Evolutionary conservation across 2,113 vertebrate species (phyloP), one percentile per base, ranked within the genome.

Genomic region (Psophia crepitans): DNA sequence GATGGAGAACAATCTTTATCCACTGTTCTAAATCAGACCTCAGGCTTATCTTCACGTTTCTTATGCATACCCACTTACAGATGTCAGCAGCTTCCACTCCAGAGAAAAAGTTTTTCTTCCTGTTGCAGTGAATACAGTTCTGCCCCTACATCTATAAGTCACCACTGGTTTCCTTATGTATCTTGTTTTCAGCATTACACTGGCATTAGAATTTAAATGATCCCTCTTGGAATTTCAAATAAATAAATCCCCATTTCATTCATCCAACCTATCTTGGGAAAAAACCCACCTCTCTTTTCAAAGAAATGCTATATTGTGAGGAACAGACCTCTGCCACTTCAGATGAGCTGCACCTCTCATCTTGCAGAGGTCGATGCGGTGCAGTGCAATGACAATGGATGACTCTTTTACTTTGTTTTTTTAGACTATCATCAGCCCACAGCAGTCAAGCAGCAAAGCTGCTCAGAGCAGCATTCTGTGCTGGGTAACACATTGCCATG

Each of bases 401-500:
- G 2, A 71, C 23, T 53, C n/a, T 35, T 4, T 44, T 12, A 48
- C 0, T 2, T 32, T 53, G 22, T 68, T 79, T 79, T 91, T 74
- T 82, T 51, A 44, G 48, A 58, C 14, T 56, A 58, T 58, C 6
- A 0, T 58, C 93, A 79, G 49, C 87, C 70, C 71, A 83, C 65
- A 94, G 49, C 81, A 94, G 75, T 46, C 84, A 87, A 77, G 68
- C 77, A 89, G 60, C 90, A 84, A 86, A 54, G 57, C 28, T 89
- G 43, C 69, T 88, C 66, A 44, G 74, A 95, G 66, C 73, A 82
- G 64, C 4, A 0, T 54, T 93, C 75, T 76, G 54, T 0, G 4
- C 80, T 41, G 66, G 46, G 61, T 83, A 95, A 44, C 51, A 28
- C 26, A 84, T 87, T 87, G 96, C 94, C 95, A 97, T 96, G 92